Base-by-base conservation (phyloP, 2,797 vertebrate genomes). In the Enteromius fasciolatus region DNA sequence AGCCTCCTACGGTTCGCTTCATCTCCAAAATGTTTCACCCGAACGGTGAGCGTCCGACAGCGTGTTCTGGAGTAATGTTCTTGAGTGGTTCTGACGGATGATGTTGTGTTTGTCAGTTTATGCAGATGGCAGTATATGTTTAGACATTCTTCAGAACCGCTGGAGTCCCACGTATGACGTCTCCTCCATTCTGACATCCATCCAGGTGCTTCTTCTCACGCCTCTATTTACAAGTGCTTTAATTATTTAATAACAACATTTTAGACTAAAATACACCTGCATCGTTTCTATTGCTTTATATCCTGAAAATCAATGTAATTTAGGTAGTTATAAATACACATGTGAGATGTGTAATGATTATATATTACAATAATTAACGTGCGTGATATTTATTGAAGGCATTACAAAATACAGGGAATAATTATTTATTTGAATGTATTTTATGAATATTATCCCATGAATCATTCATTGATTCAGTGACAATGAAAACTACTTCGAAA, bases 11-110 rank as follows among this genome's bases (percentile, higher is more conserved):
- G 89, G 98, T 99, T 93, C 96, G 97, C 88, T 99, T 99, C 94
- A 95, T 98, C 89, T 99, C 98, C 91, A 98, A 97, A 96, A 99
- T 99, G 98, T 99, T 99, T 92, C 98, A 99, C 94, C 98, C 98
- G 74, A 99, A 99, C 93, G 98, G 98, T 99, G 91, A 96, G 96
- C 90, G 78, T 23, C 67, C 74, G 9, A 3, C 41, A 33, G 9
- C 52, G 12, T 11, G 12, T 54, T 25, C 0, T 63, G 7, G 1
- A 31, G 11, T 14, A 2, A n/a, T n/a, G 3, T 5, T 52, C 6
- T 25, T 9, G 15, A 25, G 46, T 54, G 63, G 3, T 17, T 59
- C 17, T 75, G 10, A 82, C 5, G 52, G 61, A 80, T 9, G 17
- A 31, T 36, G 0, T 66, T 83, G 9, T 80, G 57, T 70, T 31